Evolutionary conservation across 2,888 invertebrate species (phyloP).

Genomic region (Trachelus tabidus): DNA sequence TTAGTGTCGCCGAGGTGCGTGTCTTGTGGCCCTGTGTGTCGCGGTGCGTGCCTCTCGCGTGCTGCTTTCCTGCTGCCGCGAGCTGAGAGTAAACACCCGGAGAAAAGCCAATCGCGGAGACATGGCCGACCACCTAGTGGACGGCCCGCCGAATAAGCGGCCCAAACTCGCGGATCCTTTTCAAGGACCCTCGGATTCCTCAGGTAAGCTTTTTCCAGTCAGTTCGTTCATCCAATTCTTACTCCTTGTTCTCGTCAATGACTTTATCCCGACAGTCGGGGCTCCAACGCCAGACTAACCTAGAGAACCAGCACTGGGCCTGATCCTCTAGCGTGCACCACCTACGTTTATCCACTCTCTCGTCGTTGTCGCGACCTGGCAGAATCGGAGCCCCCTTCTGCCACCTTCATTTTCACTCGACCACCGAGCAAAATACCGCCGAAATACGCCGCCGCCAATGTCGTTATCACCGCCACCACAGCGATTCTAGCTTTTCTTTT

Average conservation of each 20-base stretch:
- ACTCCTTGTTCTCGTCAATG: constrained; percentile 4
- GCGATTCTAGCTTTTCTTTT: not conserved
- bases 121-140: constrained; percentile 95
- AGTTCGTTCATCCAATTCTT: constrained; percentile 22
- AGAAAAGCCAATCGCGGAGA: constrained; percentile 44
- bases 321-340: not conserved
- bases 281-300: constrained; percentile 5
- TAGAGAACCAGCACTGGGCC: not conserved
- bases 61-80: constrained; percentile 19
- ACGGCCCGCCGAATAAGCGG: constrained; percentile 97
- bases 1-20: constrained; percentile 35
- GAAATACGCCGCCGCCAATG: not conserved
- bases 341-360: constrained; percentile 1
- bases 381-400: not conserved
- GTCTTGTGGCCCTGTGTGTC: constrained; percentile 48
- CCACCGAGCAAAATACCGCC: not conserved
- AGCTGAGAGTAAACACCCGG: constrained; percentile 31
- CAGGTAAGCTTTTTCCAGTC: constrained; percentile 73
- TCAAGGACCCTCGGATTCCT: constrained; percentile 83
- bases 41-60: constrained; percentile 30
- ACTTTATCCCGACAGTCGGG: not conserved
- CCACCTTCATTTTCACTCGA: not conserved
- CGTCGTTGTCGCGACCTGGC: not conserved
- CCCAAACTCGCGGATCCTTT: constrained; percentile 88
- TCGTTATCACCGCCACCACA: not conserved